Base-by-base conservation (phyloP, 1,140 invertebrate species). In the Heliconius nattereri region DNA sequence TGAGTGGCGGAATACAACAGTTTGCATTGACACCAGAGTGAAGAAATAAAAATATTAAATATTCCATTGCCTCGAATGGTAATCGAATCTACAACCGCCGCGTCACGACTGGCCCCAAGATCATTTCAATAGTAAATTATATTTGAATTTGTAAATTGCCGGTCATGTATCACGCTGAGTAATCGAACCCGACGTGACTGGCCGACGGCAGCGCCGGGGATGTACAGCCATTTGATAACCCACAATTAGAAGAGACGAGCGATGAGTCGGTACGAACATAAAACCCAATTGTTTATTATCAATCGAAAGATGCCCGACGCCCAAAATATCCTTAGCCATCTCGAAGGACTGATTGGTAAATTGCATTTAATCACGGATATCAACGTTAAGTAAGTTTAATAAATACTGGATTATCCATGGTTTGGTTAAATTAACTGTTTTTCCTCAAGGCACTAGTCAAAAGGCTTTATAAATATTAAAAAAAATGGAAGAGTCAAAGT, bases 231-330 rank as follows among this genome's bases (percentile, higher is more conserved):
- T 78, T 81, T 81, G 80, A 81, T 81, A 75, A 78, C 80, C 76
- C 72, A 78, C 80, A 81, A 81, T 81, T 81, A 81, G 78, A 76
- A 71, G 79, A 81, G 78, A 80, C 79, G 79, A 81, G 57, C 75
- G 79, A 75, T 78, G 79, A 78, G 72, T 78, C 76, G 73, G 75
- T 54, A 26, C 54, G 35, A 40, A 73, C 73, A 78, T 81, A 81
- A 81, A 78, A 75, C 80, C 40, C 80, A 70, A 78, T 60, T 81
- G 73, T 81, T 81, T 81, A 81, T 76, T 66, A 72, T 26, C 80
- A 71, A 45, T 78, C 57, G 52, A 71, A 76, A 77, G 49, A 32
- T 77, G 45, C 75, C 60, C 52, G 73, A 81, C 76, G 72, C 75
- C 52, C 35, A 71, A 78, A 81, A 78, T 78, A 78, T 49, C 32